Base-by-base conservation (phyloP, 2,888 invertebrate genomes). In the Zaprionus lineosus region DNA sequence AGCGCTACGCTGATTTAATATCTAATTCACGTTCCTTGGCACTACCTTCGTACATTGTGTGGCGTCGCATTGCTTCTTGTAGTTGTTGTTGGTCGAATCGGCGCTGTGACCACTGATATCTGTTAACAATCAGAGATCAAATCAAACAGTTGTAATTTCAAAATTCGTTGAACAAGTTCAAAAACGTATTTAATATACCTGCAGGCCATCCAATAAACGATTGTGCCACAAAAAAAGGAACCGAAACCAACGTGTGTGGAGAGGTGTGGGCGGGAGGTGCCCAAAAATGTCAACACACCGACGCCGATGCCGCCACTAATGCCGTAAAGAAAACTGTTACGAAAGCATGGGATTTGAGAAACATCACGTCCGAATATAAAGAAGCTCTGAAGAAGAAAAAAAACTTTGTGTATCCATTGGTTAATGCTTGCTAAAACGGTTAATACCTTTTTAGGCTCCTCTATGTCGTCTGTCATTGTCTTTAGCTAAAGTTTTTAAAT, bases 331-430 rank as follows among this genome's bases (percentile, higher is more conserved):
- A 94, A 94, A 86, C 95, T 95, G 79, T 93, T 93, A 62, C 95
- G 92, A 88, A 95, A 96, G 89, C 96, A 96, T 0, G 95, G 95
- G 58, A 96, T 94, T 90, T 94, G 92, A 0, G 94, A 91, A 14
- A 95, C 87, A 89, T 95, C 94, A 72, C 93, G 91, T 6, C 95
- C 95, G 88, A 95, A 95, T 41, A 95, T 73, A 9, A 50, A 18
- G 21, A 86, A 70, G 41, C 84, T 84, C 81, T 81, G 29, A 1
- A 28, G 2, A 9, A 11, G 1, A 0, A 9, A n/a, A 9, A 1
- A 9, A 1, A 19, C 2, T 5, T 3, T n/a, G n/a, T n/a, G n/a
- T 9, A 9, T 39, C 12, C 9, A 40, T 3, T 3, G 9, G n/a
- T n/a, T 12, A 3, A 31, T 4, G 9, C 2, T 16, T 16, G 16